Evolutionary conservation across 2,113 vertebrate species (phyloP).

Genomic region (Brienomyrus brachyistius): DNA sequence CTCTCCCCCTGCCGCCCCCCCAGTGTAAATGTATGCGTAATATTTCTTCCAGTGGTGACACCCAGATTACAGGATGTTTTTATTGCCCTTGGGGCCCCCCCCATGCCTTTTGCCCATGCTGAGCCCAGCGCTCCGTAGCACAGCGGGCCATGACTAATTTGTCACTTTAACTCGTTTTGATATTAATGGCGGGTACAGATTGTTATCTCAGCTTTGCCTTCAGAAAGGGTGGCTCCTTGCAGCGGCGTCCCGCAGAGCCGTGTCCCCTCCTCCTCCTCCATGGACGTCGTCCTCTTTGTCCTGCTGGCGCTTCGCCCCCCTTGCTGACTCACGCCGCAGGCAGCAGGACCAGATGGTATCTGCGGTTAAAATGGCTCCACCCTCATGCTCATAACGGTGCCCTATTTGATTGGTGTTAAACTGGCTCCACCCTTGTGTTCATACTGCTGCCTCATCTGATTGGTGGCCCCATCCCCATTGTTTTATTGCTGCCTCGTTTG

Average conservation of each 20-base stretch:
- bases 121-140: background rate
- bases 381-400: background rate
- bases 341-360: background rate
- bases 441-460: background rate
- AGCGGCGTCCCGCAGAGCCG: too few species aligned
- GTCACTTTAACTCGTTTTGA: slow-evolving; percentile 21
- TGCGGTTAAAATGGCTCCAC: background rate
- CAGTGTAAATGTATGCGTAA: background rate
- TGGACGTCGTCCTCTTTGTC: slow-evolving; percentile 4
- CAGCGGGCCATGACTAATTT: slow-evolving; percentile 23
- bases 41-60: slow-evolving; percentile 1
- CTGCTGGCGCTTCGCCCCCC: background rate
- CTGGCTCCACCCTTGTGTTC: background rate
- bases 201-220: slow-evolving; percentile 20
- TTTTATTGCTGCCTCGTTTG: background rate
- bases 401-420: background rate
- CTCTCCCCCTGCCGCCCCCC: background rate
- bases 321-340: background rate
- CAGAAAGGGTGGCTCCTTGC: background rate
- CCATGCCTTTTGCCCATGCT: slow-evolving; percentile 8
- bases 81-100: slow-evolving; percentile 9
- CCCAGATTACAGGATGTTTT: slow-evolving; percentile 8
- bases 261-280: background rate
- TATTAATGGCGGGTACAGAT: slow-evolving; percentile 20
- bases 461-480: background rate